Percentiles rank a stretch among this genome's conserved stretches.
Conservation (phyloP, 64 coral and sea anemone species). For the Acropora yongei region DNA sequence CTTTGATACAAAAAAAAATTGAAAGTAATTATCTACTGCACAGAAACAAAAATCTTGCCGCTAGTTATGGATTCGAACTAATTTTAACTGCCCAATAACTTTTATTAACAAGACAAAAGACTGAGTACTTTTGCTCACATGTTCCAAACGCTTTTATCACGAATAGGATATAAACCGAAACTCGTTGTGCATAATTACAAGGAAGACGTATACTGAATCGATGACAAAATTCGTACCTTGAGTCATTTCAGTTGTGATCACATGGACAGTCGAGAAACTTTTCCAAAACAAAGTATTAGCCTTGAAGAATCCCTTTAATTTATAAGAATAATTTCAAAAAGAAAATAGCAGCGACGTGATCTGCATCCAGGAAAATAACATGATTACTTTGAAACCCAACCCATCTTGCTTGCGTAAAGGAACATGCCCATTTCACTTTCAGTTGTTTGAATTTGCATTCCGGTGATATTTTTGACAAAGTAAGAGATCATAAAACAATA, state of each 20-base stretch:
- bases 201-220: neutral
- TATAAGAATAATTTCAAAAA: no score
- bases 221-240: neutral
- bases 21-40: no score
- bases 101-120: no score
- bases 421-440: neutral
- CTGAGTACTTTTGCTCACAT: no score
- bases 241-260: neutral
- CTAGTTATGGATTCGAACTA: no score
- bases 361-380: no score
- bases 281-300: neutral
- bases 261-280: neutral
- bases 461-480: neutral
- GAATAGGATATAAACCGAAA: neutral
- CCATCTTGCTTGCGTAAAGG: neutral
- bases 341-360: no score
- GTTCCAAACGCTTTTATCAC: neutral
- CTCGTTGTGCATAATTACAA: neutral
- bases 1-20: no score
- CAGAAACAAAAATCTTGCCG: no score
- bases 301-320: neutral
- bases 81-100: no score
- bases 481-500: neutral
- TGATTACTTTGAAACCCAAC: neutral
- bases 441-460: neutral